Percentiles rank a stretch among this genome's conserved stretches.
phyloP scores from a whole-genome alignment of 2,113 vertebrate species.

The Mesocricetus auratus region DNA sequence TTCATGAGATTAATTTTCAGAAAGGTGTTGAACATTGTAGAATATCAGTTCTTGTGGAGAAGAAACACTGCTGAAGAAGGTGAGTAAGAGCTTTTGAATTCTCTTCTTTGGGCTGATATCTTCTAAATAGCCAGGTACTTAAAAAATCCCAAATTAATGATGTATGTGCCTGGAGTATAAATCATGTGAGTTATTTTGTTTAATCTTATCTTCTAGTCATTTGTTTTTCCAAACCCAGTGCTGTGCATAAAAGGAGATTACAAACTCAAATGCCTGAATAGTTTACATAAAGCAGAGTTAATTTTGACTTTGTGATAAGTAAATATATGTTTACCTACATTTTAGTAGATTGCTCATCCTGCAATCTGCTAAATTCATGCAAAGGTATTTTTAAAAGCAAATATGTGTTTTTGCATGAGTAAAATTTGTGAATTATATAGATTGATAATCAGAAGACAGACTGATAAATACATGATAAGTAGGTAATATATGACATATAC shows the following conservation, averaged over 20 bases:
- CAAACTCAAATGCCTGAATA: neutral
- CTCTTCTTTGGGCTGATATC: neutral
- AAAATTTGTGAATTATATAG: neutral
- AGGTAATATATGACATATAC: neutral
- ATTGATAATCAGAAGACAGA: neutral
- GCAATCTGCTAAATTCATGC: neutral
- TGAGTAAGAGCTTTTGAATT: neutral
- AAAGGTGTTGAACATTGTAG: neutral
- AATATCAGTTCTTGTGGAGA: neutral
- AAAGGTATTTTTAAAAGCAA: neutral
- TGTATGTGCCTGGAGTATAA: neutral
- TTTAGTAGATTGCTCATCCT: neutral
- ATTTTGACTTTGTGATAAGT: neutral
- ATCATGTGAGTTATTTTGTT: neutral
- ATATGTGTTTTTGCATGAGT: neutral
- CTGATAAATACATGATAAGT: neutral
- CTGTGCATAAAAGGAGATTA: neutral
- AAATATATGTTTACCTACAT: neutral
- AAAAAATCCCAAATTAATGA: neutral
- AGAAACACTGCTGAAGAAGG: neutral
- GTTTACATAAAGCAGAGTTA: neutral
- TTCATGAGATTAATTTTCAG: neutral
- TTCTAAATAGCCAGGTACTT: neutral
- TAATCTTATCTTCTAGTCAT: neutral
- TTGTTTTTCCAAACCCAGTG: neutral